Conservation (phyloP, 2,888 invertebrate species). For the Omphaloscelis lunosa region DNA sequence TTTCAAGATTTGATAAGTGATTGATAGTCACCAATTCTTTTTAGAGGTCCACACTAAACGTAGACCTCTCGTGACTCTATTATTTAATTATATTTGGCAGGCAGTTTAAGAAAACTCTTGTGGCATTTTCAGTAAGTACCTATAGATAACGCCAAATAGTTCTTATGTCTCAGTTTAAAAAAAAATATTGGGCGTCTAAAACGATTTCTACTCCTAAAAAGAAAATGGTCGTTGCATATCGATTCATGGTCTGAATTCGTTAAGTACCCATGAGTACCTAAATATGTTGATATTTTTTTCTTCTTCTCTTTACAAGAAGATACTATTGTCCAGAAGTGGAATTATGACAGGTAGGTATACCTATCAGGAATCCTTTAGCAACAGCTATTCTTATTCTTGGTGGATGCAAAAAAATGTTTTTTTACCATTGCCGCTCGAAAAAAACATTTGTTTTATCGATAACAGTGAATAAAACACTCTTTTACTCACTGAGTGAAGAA, state of each 20-base stretch:
- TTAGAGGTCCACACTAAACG: not conserved
- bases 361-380: no score
- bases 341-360: no score
- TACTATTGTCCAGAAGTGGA: no score
- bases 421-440: no score
- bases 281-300: not conserved
- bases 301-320: not conserved
- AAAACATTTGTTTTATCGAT: no score
- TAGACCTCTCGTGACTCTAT: not conserved
- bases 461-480: no score
- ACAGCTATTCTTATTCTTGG: no score
- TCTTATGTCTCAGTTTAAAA: not conserved
- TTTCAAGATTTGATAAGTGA: not conserved
- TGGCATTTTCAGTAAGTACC: not conserved
- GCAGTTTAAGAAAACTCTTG: not conserved
- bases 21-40: not conserved
- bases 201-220: not conserved
- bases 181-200: conserved; percentile 1
- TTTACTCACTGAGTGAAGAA: no score
- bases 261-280: not conserved
- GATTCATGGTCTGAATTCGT: not conserved
- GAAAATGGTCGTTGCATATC: not conserved
- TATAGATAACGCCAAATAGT: conserved; percentile 4
- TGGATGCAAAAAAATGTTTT: no score
- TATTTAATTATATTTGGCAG: not conserved